Evolutionary conservation across 2,113 vertebrate genomes (phyloP).

Genomic region (Herpailurus yagouaroundi): DNA sequence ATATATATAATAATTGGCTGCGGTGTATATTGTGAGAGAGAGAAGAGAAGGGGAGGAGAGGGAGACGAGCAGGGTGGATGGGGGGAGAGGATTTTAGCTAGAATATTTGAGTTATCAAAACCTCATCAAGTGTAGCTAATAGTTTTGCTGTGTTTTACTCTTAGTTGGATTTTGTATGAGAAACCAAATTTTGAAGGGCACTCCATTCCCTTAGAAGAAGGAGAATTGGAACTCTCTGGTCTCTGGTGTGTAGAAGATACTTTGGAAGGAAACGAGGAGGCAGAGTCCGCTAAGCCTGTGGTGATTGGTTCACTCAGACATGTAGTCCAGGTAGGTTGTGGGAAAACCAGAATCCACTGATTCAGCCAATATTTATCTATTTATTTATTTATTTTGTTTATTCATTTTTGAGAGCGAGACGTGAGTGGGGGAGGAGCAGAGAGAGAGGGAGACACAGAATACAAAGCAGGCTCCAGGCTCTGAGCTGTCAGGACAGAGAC

Average conservation of each 20-base stretch:
- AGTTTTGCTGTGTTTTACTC: constrained; percentile 60
- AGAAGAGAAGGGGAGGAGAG: neutral
- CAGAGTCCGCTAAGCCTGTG: constrained; percentile 83
- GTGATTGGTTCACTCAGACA: constrained; percentile 94
- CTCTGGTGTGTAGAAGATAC: constrained; percentile 88
- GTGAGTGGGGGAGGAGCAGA: no score
- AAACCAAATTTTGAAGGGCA: constrained; percentile 95
- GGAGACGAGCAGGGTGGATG: neutral
- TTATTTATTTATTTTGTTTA: no score
- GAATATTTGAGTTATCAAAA: neutral
- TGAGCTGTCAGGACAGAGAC: no score
- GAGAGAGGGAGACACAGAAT: no score
- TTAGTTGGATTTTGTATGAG: constrained; percentile 97
- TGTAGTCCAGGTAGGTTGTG: constrained; percentile 91
- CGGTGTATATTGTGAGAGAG: neutral
- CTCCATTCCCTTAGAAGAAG: constrained; percentile 93
- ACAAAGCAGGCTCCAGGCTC: no score
- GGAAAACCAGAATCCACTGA: neutral
- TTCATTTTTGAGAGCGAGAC: no score
- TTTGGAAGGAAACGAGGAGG: constrained; percentile 81
- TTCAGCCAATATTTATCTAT: neutral
- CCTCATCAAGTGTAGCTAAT: constrained; percentile 17
- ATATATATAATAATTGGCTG: neutral
- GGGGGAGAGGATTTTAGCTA: neutral
- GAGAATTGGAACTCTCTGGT: constrained; percentile 90